A percentile compares a stretch with the other conserved stretches of the same genome.
These are phyloP conservation scores for Burhinus oedicnemus DNA, from an alignment of 2,113 vertebrate genomes.

Conservation along the genomic window DNA sequence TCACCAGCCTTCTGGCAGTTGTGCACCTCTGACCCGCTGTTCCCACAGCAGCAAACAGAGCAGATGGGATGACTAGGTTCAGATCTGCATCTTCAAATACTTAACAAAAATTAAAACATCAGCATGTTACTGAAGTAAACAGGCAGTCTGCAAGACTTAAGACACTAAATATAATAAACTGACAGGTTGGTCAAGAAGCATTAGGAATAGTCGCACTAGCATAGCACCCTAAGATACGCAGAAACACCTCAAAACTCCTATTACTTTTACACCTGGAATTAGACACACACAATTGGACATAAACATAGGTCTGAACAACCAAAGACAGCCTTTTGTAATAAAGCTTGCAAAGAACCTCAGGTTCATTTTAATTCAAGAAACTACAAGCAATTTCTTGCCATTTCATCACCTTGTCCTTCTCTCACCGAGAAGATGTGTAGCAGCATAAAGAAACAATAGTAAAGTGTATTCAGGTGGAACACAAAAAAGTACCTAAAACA, in stretches of 20 bases:
- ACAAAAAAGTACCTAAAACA: neutral
- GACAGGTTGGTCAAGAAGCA: neutral
- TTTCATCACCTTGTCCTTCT: neutral
- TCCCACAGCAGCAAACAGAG: constrained; percentile 92
- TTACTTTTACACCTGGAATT: neutral
- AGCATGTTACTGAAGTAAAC: neutral
- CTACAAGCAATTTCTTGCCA: neutral
- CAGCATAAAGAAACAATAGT: neutral
- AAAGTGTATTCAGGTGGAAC: neutral
- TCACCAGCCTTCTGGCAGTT: constrained; percentile 89
- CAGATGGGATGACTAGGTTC: constrained; percentile 89
- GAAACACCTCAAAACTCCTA: neutral
- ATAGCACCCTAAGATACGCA: neutral
- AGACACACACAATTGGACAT: neutral
- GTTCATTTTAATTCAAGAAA: neutral
- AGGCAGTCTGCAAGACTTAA: neutral
- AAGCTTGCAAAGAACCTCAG: neutral
- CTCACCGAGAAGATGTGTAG: neutral
- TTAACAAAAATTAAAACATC: constrained; percentile 7
- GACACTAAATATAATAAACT: neutral
- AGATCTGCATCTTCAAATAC: constrained; percentile 96
- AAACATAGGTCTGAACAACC: neutral
- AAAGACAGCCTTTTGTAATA: neutral
- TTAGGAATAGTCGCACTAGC: neutral
- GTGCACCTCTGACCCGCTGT: constrained; percentile 97